Base-by-base conservation (phyloP, 2,113 vertebrate species). In the Paradoxurus hermaphroditus region DNA sequence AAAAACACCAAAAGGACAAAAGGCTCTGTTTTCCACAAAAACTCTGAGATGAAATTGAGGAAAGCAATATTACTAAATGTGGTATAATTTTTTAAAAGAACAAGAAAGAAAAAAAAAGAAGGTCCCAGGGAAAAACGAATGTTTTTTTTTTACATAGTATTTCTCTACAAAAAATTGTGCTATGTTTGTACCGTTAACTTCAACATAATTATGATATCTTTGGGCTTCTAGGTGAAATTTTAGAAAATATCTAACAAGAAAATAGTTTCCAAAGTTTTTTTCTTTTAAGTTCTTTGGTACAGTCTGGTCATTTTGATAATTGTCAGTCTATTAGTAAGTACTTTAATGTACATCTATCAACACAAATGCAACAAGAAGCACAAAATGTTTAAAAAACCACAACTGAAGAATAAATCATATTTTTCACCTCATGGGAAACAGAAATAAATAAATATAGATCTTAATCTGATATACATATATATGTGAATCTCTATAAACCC, bases 271-370 rank as follows among this genome's bases (percentile, higher is more conserved):
- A 72, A 88, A 98, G n/a, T 73, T 53, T 97, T 97, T 97, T 97
- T 85, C 83, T 97, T 78, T 96, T 73, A 94, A 97, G 89, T 97
- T 98, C 98, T 99, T 98, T 98, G 98, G 98, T 96, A 98, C 95
- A 93, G 49, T 97, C 98, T 83, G 91, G 85, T 94, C 86, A 95
- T 75, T 94, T 95, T 97, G 93, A 95, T 96, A 98, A 94, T 97
- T 97, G 97, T 96, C 91, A 56, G 81, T 65, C 72, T 49, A 93
- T 97, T 97, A 96, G 39, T 95, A 94, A 93, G 93, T 93, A 97
- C 72, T 84, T 98, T 92, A 98, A 97, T 29, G 19, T 94, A 95
- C 94, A 97, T 88, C 96, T 98, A 98, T 98, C 53, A 98, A 97
- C 97, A 94, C 95, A 97, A 97, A 97, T 95, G 96, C 89, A 98